These are phyloP conservation scores for Drosophila orosa DNA, from an alignment of 1,140 invertebrate genomes.

Conservation along the genomic window DNA sequence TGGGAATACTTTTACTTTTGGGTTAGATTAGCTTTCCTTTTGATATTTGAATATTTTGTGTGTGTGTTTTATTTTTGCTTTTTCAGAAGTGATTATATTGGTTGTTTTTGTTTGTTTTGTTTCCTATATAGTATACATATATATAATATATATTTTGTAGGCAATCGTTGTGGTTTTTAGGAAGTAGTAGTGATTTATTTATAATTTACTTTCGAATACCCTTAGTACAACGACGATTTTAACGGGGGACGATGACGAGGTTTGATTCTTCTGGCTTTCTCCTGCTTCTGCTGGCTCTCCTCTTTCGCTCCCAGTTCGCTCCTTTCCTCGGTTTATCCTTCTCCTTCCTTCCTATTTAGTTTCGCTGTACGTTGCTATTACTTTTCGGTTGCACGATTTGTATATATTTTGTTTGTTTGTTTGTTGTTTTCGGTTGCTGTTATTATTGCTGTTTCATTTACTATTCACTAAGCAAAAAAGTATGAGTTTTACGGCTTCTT, in stretches of 20 bases:
- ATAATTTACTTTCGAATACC: conserved; percentile 56
- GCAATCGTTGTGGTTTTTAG: conserved; percentile 81
- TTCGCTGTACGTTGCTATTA: conserved; percentile 73
- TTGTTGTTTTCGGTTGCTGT: conserved; percentile 40
- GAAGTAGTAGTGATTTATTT: conserved; percentile 79
- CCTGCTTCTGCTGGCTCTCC: conserved; percentile 4
- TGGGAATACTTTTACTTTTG: conserved; percentile 66
- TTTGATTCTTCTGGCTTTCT: conserved; percentile 13
- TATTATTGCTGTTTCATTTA: conserved; percentile 79
- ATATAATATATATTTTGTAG: conserved; percentile 76
- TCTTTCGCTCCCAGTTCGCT: conserved; percentile 3
- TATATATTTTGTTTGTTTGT: conserved; percentile 42
- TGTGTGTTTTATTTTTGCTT: conserved; percentile 27
- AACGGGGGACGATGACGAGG: conserved; percentile 30
- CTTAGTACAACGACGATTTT: conserved; percentile 48
- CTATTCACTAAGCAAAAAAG: conserved; percentile 75
- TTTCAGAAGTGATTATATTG: conserved; percentile 71
- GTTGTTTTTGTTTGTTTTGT: conserved; percentile 35
- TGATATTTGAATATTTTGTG: conserved; percentile 72
- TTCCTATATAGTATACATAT: conserved; percentile 56
- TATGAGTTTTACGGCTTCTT: conserved; percentile 65
- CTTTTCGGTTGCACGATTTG: conserved; percentile 77
- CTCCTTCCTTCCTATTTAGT: conserved; percentile 30
- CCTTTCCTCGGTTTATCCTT: conserved; percentile 16
- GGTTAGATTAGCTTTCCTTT: conserved; percentile 64